Conservation (phyloP, 2,113 vertebrate species). For the Cricetomys ansorgei region DNA sequence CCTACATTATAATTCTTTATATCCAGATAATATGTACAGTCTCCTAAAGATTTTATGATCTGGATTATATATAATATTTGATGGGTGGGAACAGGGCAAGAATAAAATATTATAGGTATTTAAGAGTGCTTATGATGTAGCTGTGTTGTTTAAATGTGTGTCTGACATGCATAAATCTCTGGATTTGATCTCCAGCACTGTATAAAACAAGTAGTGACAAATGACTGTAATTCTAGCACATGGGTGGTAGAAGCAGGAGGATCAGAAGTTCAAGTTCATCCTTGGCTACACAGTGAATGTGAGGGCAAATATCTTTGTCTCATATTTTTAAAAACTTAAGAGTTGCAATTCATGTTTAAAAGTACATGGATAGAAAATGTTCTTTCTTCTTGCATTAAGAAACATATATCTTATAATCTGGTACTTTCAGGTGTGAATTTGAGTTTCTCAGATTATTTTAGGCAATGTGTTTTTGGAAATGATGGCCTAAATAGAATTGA, state of each 20-base stretch:
- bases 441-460: not conserved
- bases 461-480: not conserved
- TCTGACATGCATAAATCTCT: not conserved
- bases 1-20: not conserved
- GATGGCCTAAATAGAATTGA: not conserved
- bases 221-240: not conserved
- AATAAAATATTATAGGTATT: slow-evolving; percentile 20
- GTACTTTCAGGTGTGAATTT: not conserved
- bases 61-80: not conserved
- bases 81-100: not conserved
- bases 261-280: not conserved
- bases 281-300: not conserved
- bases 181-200: not conserved
- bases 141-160: not conserved
- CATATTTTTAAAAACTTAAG: not conserved
- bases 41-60: not conserved
- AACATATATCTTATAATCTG: not conserved
- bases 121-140: not conserved
- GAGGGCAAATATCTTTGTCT: not conserved
- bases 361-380: not conserved
- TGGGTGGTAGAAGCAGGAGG: not conserved
- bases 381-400: not conserved
- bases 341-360: not conserved
- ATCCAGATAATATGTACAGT: not conserved
- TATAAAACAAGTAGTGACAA: not conserved